Conservation (phyloP, 1,140 invertebrate species). For the Platyscapa corneri region DNA sequence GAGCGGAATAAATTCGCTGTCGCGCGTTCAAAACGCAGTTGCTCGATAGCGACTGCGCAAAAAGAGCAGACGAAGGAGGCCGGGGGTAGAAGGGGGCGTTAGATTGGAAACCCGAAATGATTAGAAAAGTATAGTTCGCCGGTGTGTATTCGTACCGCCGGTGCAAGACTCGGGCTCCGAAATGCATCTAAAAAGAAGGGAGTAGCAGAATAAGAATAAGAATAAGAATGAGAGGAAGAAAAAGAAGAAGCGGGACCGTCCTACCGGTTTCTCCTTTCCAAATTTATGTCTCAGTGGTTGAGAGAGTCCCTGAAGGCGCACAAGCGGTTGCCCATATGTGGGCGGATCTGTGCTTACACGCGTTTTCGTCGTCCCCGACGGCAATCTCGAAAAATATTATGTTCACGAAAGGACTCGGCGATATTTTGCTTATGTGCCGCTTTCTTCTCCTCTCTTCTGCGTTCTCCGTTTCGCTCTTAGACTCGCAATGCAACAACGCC, state of each 20-base stretch:
- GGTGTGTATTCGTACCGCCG: no score
- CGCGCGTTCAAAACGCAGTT: no score
- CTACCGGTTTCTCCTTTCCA: constrained; percentile 50
- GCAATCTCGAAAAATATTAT: constrained; percentile 49
- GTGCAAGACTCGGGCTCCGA: neutral
- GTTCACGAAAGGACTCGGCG: constrained; percentile 38
- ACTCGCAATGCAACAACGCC: neutral
- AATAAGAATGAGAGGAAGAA: neutral
- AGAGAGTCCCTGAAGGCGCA: neutral
- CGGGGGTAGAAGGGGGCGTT: neutral
- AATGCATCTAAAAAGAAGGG: constrained; percentile 3
- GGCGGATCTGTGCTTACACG: constrained; percentile 46
- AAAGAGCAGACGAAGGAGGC: no score
- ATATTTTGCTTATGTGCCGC: constrained; percentile 37
- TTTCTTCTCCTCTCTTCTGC: constrained; percentile 10
- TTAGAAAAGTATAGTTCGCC: constrained; percentile 4
- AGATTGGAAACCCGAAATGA: neutral
- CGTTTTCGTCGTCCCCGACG: constrained; percentile 45
- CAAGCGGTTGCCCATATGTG: constrained; percentile 44
- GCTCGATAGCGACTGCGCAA: neutral
- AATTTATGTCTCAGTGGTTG: constrained; percentile 46
- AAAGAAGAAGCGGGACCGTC: constrained; percentile 7
- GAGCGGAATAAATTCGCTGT: no score
- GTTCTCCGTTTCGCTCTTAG: neutral
- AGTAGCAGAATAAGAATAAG: neutral